Evolutionary conservation across 2,888 invertebrate genomes (phyloP), one percentile per base, ranked within the genome.

Genomic region (Blera fallax): DNA sequence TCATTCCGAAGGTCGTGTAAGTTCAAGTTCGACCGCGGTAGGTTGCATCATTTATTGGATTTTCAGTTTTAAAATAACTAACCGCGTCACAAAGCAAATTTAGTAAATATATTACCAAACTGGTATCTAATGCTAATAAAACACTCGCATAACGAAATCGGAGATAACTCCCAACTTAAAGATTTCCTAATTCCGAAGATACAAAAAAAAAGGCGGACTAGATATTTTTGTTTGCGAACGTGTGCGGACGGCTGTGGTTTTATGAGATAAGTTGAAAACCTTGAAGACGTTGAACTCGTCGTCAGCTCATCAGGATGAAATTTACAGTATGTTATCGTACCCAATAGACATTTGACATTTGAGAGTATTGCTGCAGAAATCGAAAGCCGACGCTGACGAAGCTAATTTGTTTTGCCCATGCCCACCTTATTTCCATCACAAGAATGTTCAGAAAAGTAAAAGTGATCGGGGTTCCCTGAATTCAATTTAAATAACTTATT

Each of bases 201-300:
- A 69, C 5, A 16, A 56, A 56, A 70, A 74, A 52, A 62, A 37
- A 83, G 48, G 54, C 73, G 79, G 56, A 73, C 84, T 74, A 70
- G 40, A 79, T 84, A 62, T 65, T 69, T 73, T 69, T 73, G 54
- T 74, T 73, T 50, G 29, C 56, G 11, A 78, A 40, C 69, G 52
- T 64, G 78, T 72, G 64, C 45, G 14, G 21, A 69, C 11, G 60
- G 6, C 34, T 54, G 58, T 67, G 34, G 64, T 50, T 40, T 79
- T 65, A 74, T 62, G 64, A 69, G 79, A 65, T 70, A 72, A 77
- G 65, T 81, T 65, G 80, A 81, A 85, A 77, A 50, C 85, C 85
- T 85, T 80, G 85, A 48, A 80, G 81, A 73, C 85, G 77, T 85
- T 85, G 81, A 85, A 77, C 81, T 76, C 72, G 60, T 72, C 80